These are phyloP conservation scores for Allolobophora icterica DNA, from an alignment of 2,888 invertebrate species.

Conservation along the genomic window DNA sequence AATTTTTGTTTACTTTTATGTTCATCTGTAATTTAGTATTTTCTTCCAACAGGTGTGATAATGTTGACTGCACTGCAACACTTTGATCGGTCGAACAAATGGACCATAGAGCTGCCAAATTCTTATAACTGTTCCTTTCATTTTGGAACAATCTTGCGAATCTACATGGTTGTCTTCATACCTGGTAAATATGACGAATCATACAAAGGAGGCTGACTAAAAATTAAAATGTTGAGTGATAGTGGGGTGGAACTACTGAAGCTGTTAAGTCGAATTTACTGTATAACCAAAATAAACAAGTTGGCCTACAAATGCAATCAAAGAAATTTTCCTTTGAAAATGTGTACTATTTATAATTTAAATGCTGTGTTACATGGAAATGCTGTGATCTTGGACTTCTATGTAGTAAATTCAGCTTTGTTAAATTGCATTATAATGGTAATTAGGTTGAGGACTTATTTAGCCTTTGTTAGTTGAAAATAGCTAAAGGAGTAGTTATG, in stretches of 20 bases:
- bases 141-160: slow-evolving; percentile 70
- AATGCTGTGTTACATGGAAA: not conserved
- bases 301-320: not conserved
- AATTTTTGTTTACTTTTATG: not conserved
- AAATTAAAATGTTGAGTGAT: not conserved
- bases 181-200: slow-evolving; percentile 36
- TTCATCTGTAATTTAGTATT: not conserved
- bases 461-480: not conserved
- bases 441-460: not conserved
- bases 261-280: not conserved
- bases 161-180: slow-evolving; percentile 47
- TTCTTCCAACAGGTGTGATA: slow-evolving; percentile 60
- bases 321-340: not conserved
- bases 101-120: slow-evolving; percentile 82
- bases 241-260: not conserved
- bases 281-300: not conserved
- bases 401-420: not conserved
- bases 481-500: not conserved
- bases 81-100: slow-evolving; percentile 82
- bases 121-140: slow-evolving; percentile 84
- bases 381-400: not conserved
- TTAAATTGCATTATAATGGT: not conserved
- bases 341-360: not conserved
- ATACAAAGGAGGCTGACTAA: not conserved
- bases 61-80: slow-evolving; percentile 80